Conservation (phyloP, 2,113 vertebrate species). For the Ceratotherium simum region DNA sequence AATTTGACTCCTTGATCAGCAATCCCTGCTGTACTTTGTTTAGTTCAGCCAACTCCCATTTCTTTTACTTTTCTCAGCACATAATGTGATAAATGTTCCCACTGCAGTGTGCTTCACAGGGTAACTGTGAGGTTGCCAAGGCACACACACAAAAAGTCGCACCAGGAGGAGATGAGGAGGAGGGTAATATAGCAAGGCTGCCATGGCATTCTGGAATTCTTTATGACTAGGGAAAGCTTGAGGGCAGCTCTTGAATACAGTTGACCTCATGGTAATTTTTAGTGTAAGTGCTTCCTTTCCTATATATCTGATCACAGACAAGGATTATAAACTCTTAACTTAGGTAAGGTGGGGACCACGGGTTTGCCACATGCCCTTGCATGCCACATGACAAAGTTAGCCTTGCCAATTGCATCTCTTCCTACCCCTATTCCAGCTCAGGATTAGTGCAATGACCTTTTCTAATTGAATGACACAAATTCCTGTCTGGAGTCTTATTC, state of each 20-base stretch:
- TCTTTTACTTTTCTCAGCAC: slow-evolving; percentile 68
- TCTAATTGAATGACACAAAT: slow-evolving; percentile 66
- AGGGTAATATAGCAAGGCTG: slow-evolving; percentile 40
- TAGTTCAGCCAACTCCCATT: slow-evolving; percentile 50
- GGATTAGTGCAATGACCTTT: slow-evolving; percentile 69
- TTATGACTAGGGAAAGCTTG: slow-evolving; percentile 11
- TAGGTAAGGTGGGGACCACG: neutral
- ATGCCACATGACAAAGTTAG: slow-evolving; percentile 28
- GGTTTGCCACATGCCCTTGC: neutral
- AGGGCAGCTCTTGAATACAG: neutral
- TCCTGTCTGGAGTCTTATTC: slow-evolving; percentile 73
- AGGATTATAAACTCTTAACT: neutral
- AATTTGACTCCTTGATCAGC: slow-evolving; percentile 50
- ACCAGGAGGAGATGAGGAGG: slow-evolving; percentile 55
- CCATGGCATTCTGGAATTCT: slow-evolving; percentile 35
- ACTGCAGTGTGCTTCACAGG: slow-evolving; percentile 65
- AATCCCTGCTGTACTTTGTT: slow-evolving; percentile 49
- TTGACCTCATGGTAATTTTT: slow-evolving; percentile 23
- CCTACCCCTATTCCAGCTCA: slow-evolving; percentile 1
- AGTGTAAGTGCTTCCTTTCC: neutral
- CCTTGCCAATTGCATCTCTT: slow-evolving; percentile 8
- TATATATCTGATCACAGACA: neutral
- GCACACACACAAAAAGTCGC: slow-evolving; percentile 73
- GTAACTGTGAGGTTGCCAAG: slow-evolving; percentile 70
- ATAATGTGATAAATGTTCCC: slow-evolving; percentile 62